phyloP scores from a whole-genome alignment of 2,113 vertebrate species.

The Arizona elegans region DNA sequence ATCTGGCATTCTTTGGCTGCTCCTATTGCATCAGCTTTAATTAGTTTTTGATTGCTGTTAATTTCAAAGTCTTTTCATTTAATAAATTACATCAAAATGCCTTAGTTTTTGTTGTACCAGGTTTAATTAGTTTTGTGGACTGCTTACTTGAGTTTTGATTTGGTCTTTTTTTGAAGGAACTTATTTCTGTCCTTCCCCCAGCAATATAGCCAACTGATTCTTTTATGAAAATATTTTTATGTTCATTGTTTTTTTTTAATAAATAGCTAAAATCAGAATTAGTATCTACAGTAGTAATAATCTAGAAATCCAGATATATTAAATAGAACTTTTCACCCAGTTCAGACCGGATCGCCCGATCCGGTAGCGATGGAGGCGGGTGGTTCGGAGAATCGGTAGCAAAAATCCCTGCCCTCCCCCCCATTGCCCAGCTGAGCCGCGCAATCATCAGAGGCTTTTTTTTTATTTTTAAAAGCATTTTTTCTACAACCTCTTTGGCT shows the following conservation, averaged over 20 bases:
- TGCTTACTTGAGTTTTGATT: conserved; percentile 64
- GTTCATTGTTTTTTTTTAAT: neutral
- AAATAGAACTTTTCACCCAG: neutral
- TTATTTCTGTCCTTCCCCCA: conserved; percentile 17
- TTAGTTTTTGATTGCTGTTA: conserved; percentile 81
- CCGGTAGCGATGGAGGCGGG: too few species aligned
- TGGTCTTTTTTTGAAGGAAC: conserved; percentile 52
- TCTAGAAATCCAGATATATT: neutral
- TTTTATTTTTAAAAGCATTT: too few species aligned
- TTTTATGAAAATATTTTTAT: neutral
- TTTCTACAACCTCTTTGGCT: too few species aligned
- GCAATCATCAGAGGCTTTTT: too few species aligned
- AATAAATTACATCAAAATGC: conserved; percentile 74
- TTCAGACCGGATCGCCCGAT: too few species aligned
- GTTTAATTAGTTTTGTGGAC: conserved; percentile 77
- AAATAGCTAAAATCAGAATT: neutral
- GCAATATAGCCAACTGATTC: conserved; percentile 21
- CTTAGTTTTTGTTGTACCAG: conserved; percentile 69
- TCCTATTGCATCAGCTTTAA: conserved; percentile 75
- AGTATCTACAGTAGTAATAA: neutral
- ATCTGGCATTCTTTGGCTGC: conserved; percentile 74
- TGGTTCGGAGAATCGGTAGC: too few species aligned
- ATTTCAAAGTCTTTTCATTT: conserved; percentile 78
- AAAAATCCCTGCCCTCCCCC: too few species aligned
- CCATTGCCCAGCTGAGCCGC: too few species aligned